A percentile compares a stretch with the other conserved stretches of the same genome.
Evolutionary conservation across 2,888 invertebrate genomes (phyloP).

Genomic region (Plebejus anna): DNA sequence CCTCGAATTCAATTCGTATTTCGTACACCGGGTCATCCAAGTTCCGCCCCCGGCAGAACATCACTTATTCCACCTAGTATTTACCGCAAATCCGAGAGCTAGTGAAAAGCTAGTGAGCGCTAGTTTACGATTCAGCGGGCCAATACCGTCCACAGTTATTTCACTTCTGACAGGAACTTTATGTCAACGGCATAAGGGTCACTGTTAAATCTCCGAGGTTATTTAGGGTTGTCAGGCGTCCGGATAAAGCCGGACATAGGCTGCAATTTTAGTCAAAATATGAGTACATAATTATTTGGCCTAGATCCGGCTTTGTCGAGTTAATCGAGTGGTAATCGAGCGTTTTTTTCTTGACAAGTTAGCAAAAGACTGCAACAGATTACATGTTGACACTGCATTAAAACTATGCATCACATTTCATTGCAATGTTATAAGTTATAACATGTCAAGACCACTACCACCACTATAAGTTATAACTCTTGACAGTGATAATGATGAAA

Average conservation of each 20-base stretch:
- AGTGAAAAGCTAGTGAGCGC: constrained; percentile 16
- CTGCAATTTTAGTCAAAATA: not conserved
- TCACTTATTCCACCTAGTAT: constrained; percentile 14
- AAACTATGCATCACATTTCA: too few species aligned
- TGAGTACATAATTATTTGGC: not conserved
- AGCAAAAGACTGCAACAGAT: too few species aligned
- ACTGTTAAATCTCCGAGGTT: not conserved
- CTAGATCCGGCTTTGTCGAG: not conserved
- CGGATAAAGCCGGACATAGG: not conserved
- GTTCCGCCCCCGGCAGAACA: not conserved
- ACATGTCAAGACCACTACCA: too few species aligned
- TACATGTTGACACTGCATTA: too few species aligned
- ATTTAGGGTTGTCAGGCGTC: not conserved
- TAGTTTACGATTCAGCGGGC: constrained; percentile 11
- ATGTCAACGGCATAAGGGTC: not conserved
- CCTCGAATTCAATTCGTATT: not conserved
- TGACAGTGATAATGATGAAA: too few species aligned
- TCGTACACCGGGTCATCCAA: not conserved
- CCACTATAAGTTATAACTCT: too few species aligned
- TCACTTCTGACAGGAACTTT: not conserved
- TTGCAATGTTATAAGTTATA: too few species aligned
- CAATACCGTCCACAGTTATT: not conserved
- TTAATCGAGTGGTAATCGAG: not conserved
- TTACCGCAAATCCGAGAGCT: constrained; percentile 12
- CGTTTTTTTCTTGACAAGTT: too few species aligned